Evolutionary conservation across 2,797 vertebrate species (phyloP), one percentile per base, ranked within the genome.

Genomic region (Scarus forsteni): DNA sequence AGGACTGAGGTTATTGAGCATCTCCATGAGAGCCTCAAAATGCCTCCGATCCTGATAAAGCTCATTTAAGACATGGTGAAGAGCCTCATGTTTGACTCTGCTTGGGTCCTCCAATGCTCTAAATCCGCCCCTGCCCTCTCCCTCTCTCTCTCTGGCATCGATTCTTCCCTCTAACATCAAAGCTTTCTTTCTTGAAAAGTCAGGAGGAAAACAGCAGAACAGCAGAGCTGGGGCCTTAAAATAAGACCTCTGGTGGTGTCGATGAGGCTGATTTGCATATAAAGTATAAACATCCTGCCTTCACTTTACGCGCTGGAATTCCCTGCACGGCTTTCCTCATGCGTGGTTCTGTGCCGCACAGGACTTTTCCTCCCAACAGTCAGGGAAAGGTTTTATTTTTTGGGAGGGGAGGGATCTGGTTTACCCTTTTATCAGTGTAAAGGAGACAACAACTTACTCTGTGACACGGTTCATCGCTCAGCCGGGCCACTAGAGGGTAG

Each of bases 151-250:
- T 8, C 69, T 85, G 69, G 83, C 89, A 87, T 89, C 75, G 85
- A 89, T 85, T 84, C 85, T 84, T 83, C 83, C 87, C 85, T 85
- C 87, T 75, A 78, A 90, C 84, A 91, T 92, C 89, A 92, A 89
- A 90, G 86, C 83, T 81, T 85, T 85, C 85, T 90, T 90, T 90
- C 85, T 89, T 91, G 80, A 88, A 88, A 88, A 90, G 87, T 88
- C 85, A 79, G 73, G 54, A 43, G 58, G 11, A 55, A 54, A 45
- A 34, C 45, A 42, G 27, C 27, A 52, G 34, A 48, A 16, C 52
- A 35, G 45, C 3, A 10, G 1, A 53, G 66, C 55, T 51, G 44
- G 6, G 75, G 81, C 80, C 80, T 75, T 80, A 84, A 84, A 86
- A 81, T 80, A 69, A 85, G 73, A 80, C 70, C 70, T 58, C 60